These are phyloP conservation scores for Diglossa brunneiventris DNA, from an alignment of 2,113 vertebrate species.

Conservation along the genomic window DNA sequence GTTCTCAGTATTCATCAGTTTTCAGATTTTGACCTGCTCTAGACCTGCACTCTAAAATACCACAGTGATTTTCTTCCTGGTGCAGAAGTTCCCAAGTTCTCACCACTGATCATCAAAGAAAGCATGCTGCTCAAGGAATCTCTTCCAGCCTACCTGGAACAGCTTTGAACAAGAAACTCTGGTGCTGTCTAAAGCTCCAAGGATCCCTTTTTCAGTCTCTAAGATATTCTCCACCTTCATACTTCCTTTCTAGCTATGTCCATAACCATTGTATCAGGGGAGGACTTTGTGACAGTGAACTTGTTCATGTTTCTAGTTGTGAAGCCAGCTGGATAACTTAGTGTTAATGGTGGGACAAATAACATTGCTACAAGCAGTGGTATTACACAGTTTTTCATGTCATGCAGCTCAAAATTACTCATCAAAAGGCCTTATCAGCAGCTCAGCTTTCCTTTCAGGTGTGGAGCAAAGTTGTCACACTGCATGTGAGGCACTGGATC, in stretches of 20 bases:
- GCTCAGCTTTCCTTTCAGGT: conserved; percentile 20
- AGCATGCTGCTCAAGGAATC: not conserved
- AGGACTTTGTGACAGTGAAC: not conserved
- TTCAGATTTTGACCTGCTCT: not conserved
- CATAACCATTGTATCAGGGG: not conserved
- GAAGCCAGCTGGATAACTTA: not conserved
- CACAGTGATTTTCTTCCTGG: not conserved
- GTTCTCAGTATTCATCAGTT: not conserved
- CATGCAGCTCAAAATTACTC: not conserved
- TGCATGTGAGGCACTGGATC: not conserved
- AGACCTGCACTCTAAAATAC: not conserved
- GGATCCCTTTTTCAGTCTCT: not conserved
- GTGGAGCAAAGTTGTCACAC: not conserved
- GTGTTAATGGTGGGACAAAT: not conserved
- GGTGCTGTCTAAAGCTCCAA: not conserved
- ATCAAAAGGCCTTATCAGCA: not conserved
- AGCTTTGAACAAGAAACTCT: not conserved
- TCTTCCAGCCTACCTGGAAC: not conserved
- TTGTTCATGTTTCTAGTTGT: not conserved
- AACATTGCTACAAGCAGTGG: not conserved
- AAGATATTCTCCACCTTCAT: not conserved
- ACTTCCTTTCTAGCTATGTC: not conserved
- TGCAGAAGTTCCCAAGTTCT: not conserved
- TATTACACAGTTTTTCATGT: not conserved
- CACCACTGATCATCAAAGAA: not conserved